Evolutionary conservation across 2,797 vertebrate species (phyloP).

Genomic region (Holocentrus rufus): DNA sequence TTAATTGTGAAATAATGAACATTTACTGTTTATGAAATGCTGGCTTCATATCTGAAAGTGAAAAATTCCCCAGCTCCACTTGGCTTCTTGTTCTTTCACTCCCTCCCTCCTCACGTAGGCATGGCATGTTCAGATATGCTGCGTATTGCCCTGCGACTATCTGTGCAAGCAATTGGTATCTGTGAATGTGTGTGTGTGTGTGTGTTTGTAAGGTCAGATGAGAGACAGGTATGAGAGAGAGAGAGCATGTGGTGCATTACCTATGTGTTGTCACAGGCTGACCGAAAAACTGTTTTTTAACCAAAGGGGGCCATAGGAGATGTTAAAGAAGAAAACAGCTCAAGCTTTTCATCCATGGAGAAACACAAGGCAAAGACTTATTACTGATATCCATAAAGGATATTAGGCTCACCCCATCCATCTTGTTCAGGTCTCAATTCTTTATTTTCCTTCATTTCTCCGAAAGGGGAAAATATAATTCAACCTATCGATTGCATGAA

Average conservation of each 20-base stretch:
- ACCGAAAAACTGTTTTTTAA: conserved; percentile 50
- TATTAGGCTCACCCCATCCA: conserved; percentile 59
- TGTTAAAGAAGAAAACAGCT: conserved; percentile 61
- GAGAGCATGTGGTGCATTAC: conserved; percentile 35
- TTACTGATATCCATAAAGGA: conserved; percentile 56
- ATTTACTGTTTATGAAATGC: conserved; percentile 1
- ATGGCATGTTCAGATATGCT: not conserved
- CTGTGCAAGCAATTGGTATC: conserved; percentile 5
- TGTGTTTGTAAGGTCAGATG: conserved; percentile 29
- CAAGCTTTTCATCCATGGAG: conserved; percentile 23
- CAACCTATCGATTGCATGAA: conserved; percentile 78
- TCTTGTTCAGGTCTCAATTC: conserved; percentile 66
- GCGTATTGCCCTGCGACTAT: conserved; percentile 8
- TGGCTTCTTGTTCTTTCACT: not conserved
- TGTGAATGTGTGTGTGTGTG: conserved; percentile 6
- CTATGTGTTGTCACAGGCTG: conserved; percentile 42
- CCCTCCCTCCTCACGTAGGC: not conserved
- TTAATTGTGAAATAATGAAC: not conserved
- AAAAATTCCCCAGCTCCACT: not conserved
- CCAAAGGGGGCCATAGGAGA: conserved; percentile 43
- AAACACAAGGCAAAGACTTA: conserved; percentile 54
- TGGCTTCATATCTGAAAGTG: not conserved
- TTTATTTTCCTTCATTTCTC: conserved; percentile 78
- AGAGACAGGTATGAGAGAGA: conserved; percentile 42
- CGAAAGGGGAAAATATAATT: conserved; percentile 80